Conservation (phyloP, 2,888 invertebrate species). For the Balanococcus diminutus region DNA sequence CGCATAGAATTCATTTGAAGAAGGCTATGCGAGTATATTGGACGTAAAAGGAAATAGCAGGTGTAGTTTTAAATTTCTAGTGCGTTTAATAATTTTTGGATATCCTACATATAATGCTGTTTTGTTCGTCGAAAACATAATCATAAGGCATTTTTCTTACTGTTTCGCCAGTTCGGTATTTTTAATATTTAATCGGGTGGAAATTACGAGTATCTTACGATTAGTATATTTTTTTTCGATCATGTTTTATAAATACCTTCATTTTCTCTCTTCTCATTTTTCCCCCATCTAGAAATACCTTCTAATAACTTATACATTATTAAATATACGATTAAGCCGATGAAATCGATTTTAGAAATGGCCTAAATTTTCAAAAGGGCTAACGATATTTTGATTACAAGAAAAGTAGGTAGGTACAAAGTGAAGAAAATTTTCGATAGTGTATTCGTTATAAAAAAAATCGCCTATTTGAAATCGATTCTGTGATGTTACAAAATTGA, state of each 20-base stretch:
- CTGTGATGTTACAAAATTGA: no score
- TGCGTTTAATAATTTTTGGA: background rate
- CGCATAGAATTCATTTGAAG: background rate
- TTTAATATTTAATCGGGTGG: constrained; percentile 6
- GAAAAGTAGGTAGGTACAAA: background rate
- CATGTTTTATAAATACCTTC: background rate
- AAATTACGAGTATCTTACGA: background rate
- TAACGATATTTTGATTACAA: constrained; percentile 10
- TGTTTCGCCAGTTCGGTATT: background rate
- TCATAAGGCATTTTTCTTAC: background rate
- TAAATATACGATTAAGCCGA: background rate
- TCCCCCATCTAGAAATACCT: background rate
- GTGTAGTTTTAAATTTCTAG: background rate
- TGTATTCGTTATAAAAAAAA: no score
- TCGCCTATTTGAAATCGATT: no score
- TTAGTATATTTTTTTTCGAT: background rate
- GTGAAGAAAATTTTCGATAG: background rate
- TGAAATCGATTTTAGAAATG: background rate
- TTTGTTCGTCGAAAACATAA: background rate
- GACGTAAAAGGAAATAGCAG: background rate
- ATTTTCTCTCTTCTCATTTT: background rate
- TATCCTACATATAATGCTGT: background rate
- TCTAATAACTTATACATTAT: background rate
- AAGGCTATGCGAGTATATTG: background rate
- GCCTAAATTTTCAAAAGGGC: background rate